Base-by-base conservation (phyloP, 2,113 vertebrate genomes). In the Gymnocephalus cernua region DNA sequence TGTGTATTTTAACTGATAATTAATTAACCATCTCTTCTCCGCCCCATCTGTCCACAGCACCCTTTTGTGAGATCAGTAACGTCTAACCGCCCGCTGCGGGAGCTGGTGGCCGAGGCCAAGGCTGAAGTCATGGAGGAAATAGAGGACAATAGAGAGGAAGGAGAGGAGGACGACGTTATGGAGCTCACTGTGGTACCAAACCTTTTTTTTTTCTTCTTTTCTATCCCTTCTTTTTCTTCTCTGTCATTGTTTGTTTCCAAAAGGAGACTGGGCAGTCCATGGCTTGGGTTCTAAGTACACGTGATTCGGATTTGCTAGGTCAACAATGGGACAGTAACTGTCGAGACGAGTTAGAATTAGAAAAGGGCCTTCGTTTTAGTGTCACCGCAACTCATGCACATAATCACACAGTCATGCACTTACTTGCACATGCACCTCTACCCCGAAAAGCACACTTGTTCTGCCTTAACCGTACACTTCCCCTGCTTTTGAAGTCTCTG, bases 51-150 rank as follows among this genome's bases (percentile, higher is more conserved):
- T 74, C 80, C 45, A 59, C 90, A 99, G 98, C 98, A 99, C 41
- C 96, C 96, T 23, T 99, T 99, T 0, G 95, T 99, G 84, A 96
- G 86, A 70, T 95, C 94, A 0, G 90, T 97, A 90, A 96, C 90
- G 73, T 95, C 89, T 0, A 98, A 97, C 93, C 96, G 96, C 59
- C 97, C 97, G 0, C 90, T 99, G 82, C 86, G 96, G 7, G 98
- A 99, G 88, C 96, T 99, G 93, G 97, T 99, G 89, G 98, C 98
- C 0, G 98, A 99, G 89, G 98, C 98, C 70, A 99, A 99, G 88
- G 98, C 98, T 0, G 98, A 99, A 86, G 98, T 99, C 86, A 94
- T 95, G 93, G 95, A 95, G 91, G 95, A 94, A 92, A 92, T 95
- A 1, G 95, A 96, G 80, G 94, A 96, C 92, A 92, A 93, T 88